These are phyloP conservation scores for Noctuana brunneofusca DNA, from an alignment of 2,888 invertebrate species.

Conservation along the genomic window DNA sequence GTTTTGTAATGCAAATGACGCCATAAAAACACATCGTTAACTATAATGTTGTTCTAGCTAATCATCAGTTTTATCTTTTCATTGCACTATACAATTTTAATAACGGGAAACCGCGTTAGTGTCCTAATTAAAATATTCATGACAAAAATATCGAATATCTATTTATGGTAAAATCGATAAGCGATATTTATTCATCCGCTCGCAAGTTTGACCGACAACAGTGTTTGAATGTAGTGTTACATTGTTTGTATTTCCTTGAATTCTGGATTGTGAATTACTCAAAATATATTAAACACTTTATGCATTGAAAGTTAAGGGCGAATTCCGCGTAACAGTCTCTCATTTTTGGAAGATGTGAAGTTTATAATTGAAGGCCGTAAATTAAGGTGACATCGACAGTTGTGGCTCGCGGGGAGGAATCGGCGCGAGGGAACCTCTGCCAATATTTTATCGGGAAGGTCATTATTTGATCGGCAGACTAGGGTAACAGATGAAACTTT, in stretches of 20 bases:
- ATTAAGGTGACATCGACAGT: constrained; percentile 84
- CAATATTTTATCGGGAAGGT: constrained; percentile 79
- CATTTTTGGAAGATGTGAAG: constrained; percentile 60
- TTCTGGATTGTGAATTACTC: not conserved
- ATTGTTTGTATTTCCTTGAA: constrained; percentile 16
- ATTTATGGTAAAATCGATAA: constrained; percentile 31
- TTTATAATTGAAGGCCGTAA: constrained; percentile 83
- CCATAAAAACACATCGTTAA: constrained; percentile 57
- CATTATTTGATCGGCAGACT: constrained; percentile 74
- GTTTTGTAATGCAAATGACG: constrained; percentile 47
- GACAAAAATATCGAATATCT: constrained; percentile 40
- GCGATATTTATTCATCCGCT: constrained; percentile 17
- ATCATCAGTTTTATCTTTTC: constrained; percentile 68
- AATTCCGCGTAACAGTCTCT: constrained; percentile 19
- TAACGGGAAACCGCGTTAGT: constrained; percentile 68
- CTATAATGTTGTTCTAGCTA: constrained; percentile 46
- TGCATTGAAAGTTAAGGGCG: constrained; percentile 1
- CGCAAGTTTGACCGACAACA: not conserved
- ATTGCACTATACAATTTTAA: constrained; percentile 66
- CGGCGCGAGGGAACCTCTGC: constrained; percentile 57
- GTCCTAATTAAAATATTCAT: constrained; percentile 54
- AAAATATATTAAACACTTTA: constrained; percentile 7
- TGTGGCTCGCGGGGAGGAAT: constrained; percentile 65
- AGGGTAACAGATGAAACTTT: constrained; percentile 61
- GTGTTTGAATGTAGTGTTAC: constrained; percentile 12